Evolutionary conservation across 2,797 vertebrate genomes (phyloP).

Genomic region (Ciconia nigra): DNA sequence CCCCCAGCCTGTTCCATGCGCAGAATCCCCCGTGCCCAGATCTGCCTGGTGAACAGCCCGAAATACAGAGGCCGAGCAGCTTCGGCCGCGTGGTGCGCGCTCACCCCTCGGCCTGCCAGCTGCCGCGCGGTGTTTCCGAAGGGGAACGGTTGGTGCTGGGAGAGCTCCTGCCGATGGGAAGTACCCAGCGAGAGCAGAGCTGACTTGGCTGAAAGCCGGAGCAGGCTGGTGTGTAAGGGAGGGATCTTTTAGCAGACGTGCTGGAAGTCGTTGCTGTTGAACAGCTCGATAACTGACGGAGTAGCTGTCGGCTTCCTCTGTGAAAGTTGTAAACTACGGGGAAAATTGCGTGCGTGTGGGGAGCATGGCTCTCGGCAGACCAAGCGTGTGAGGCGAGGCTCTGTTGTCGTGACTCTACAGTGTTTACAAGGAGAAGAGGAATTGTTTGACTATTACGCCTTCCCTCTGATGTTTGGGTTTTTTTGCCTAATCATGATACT

Average conservation of each 20-base stretch:
- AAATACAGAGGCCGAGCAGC: neutral
- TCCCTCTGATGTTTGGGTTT: neutral
- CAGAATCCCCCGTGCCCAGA: neutral
- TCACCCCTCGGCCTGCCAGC: neutral
- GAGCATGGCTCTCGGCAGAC: neutral
- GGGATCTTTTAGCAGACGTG: rapidly evolving
- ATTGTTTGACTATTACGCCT: neutral
- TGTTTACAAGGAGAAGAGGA: neutral
- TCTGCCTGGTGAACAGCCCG: neutral
- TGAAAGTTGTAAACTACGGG: neutral
- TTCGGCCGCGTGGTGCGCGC: rapidly evolving
- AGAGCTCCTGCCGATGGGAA: neutral
- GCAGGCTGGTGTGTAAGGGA: neutral
- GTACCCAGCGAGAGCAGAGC: neutral
- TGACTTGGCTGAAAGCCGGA: neutral
- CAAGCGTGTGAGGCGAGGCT: neutral
- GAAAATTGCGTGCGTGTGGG: neutral
- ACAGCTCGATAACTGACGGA: rapidly evolving
- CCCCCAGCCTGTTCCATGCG: rapidly evolving
- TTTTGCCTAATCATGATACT: neutral
- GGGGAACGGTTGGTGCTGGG: neutral
- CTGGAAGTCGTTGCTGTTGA: neutral
- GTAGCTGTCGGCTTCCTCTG: neutral
- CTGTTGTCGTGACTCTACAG: neutral
- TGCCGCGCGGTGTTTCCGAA: rapidly evolving